These are phyloP conservation scores for Sarcophaga rosellei DNA, from an alignment of 2,888 invertebrate genomes.

Conservation along the genomic window DNA sequence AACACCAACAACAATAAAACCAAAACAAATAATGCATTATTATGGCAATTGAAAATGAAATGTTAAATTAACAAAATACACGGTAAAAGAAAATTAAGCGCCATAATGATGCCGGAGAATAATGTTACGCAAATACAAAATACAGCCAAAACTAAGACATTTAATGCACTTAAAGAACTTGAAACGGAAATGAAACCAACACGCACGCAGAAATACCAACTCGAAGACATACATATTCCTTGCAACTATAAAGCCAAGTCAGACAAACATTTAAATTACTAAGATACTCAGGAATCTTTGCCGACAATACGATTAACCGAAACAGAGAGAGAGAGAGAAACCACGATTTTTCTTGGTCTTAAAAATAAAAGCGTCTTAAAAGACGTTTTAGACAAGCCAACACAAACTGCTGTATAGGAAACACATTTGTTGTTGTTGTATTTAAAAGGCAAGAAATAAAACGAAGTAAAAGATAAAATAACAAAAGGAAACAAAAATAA, in stretches of 20 bases:
- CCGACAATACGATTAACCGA: constrained; percentile 53
- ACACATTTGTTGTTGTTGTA: constrained; percentile 3
- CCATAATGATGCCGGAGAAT: constrained; percentile 72
- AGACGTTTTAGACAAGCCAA: not conserved
- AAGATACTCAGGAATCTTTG: constrained; percentile 36
- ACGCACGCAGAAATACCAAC: constrained; percentile 3
- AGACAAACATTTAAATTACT: constrained; percentile 41
- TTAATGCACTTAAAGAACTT: constrained; percentile 52
- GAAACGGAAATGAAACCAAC: constrained; percentile 45
- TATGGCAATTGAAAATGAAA: constrained; percentile 79
- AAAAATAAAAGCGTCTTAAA: not conserved
- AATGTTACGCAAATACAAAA: constrained; percentile 28
- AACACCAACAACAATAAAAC: not conserved
- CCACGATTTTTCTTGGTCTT: not conserved
- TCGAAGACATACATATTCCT: constrained; percentile 2
- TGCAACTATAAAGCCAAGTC: constrained; percentile 25
- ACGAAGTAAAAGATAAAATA: constrained; percentile 16
- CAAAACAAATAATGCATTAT: constrained; percentile 76
- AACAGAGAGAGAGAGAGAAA: constrained; percentile 21
- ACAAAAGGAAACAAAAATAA: not conserved
- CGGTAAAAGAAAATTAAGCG: constrained; percentile 75
- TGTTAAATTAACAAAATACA: constrained; percentile 73
- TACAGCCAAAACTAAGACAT: constrained; percentile 51
- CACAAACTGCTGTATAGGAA: not conserved
- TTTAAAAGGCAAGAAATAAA: constrained; percentile 41